These are phyloP conservation scores for Eudemis profundana DNA, from an alignment of 2,888 invertebrate genomes.

Conservation along the genomic window DNA sequence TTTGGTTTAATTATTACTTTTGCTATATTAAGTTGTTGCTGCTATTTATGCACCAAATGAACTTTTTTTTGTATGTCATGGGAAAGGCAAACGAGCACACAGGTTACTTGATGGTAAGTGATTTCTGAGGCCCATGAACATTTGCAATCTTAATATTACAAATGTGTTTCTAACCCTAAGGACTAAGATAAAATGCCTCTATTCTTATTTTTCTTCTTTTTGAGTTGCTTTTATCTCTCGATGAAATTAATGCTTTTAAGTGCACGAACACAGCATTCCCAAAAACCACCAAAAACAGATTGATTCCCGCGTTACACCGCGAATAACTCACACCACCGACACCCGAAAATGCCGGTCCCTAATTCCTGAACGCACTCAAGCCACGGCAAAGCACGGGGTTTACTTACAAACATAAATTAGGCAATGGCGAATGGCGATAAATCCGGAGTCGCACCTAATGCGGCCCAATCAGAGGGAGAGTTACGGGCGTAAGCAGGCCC, in stretches of 20 bases:
- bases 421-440: slow-evolving; percentile 12
- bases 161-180: too few relatives aligned
- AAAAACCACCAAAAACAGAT: background rate
- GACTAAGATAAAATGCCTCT: too few relatives aligned
- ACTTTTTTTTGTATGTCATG: too few relatives aligned
- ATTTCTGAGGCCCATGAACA: too few relatives aligned
- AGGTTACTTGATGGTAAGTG: too few relatives aligned
- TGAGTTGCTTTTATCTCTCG: too few relatives aligned
- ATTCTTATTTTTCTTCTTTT: too few relatives aligned
- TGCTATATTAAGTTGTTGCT: too few relatives aligned
- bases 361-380: slow-evolving; percentile 10
- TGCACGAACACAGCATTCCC: background rate
- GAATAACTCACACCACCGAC: slow-evolving; percentile 5
- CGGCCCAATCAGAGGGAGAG: slow-evolving; percentile 11
- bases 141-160: too few relatives aligned
- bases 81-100: too few relatives aligned
- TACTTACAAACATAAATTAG: slow-evolving; percentile 53
- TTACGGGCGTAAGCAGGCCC: slow-evolving; percentile 49
- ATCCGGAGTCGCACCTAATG: slow-evolving; percentile 9
- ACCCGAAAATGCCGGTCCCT: background rate
- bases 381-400: slow-evolving; percentile 21
- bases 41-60: too few relatives aligned
- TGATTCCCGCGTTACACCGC: background rate
- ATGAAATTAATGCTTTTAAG: background rate
- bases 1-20: too few relatives aligned